Evolutionary conservation across 2,797 vertebrate species (phyloP).

Genomic region (Scyliorhinus canicula): DNA sequence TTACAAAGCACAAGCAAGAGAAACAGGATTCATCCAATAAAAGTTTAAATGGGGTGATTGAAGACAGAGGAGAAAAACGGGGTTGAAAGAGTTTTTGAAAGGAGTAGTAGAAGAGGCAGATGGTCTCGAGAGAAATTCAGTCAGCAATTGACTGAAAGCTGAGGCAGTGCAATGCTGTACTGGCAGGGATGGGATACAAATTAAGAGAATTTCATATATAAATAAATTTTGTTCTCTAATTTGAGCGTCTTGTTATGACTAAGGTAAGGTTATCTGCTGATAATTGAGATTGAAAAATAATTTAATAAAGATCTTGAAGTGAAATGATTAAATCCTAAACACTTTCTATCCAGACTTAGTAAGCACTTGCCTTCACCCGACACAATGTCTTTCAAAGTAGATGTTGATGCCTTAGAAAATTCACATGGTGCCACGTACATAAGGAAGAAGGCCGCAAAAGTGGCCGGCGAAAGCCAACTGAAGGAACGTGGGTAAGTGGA

Average conservation of each 20-base stretch:
- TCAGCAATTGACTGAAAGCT: not conserved
- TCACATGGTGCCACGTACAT: constrained; percentile 87
- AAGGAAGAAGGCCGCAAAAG: constrained; percentile 87
- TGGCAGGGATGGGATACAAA: not conserved
- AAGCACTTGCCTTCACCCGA: constrained; percentile 90
- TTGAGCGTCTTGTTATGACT: not conserved
- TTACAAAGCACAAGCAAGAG: not conserved
- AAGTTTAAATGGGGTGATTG: not conserved
- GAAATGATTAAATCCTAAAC: constrained; percentile 49
- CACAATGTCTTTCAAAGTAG: constrained; percentile 85
- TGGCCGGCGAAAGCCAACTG: constrained; percentile 71
- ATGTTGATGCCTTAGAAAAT: constrained; percentile 93
- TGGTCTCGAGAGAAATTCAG: not conserved
- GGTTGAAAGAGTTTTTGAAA: not conserved
- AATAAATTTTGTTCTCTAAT: not conserved
- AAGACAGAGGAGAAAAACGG: not conserved
- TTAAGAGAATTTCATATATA: not conserved
- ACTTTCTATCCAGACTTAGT: constrained; percentile 70
- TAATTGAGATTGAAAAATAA: not conserved
- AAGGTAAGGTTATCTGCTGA: not conserved
- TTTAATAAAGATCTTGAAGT: not conserved
- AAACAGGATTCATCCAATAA: not conserved
- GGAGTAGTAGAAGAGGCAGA: not conserved
- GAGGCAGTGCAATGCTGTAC: not conserved
- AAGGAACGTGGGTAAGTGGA: constrained; percentile 76